Evolutionary conservation across 2,888 invertebrate genomes (phyloP).

Genomic region (Metalampra italica): DNA sequence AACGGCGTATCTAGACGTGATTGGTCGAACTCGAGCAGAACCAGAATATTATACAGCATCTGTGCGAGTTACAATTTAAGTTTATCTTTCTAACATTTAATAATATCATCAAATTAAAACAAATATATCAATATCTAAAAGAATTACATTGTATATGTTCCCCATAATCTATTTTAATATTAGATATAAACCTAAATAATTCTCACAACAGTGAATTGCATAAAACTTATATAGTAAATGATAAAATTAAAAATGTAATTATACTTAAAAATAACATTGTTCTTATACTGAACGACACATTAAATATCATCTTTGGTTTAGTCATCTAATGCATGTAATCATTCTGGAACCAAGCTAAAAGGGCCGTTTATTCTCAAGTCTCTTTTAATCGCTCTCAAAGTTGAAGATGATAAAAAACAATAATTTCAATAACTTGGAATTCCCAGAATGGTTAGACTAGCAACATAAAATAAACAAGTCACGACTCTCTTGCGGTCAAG

Average conservation of each 20-base stretch:
- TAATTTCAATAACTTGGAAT: not conserved
- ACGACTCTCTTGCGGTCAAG: not conserved
- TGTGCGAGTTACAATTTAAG: no score
- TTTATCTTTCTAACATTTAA: no score
- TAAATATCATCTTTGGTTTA: constrained; percentile 74
- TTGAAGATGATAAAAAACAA: not conserved
- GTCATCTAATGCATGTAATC: constrained; percentile 37
- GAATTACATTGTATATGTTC: not conserved
- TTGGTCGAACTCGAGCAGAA: no score
- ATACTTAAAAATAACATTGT: constrained; percentile 31
- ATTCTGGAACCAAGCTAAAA: constrained; percentile 21
- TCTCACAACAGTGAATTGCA: constrained; percentile 36
- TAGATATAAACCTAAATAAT: constrained; percentile 11
- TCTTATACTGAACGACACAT: constrained; percentile 40
- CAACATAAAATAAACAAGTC: not conserved
- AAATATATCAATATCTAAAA: not conserved
- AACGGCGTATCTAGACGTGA: no score
- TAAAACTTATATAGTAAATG: constrained; percentile 22
- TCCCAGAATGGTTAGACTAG: not conserved
- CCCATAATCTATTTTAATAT: not conserved
- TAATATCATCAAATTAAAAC: not conserved
- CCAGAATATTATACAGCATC: no score
- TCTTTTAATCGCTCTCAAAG: not conserved
- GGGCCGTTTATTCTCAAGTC: not conserved
- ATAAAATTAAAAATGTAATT: constrained; percentile 24